These are phyloP conservation scores for Trachops cirrhosus DNA, from an alignment of 2,797 vertebrate genomes.

Conservation along the genomic window DNA sequence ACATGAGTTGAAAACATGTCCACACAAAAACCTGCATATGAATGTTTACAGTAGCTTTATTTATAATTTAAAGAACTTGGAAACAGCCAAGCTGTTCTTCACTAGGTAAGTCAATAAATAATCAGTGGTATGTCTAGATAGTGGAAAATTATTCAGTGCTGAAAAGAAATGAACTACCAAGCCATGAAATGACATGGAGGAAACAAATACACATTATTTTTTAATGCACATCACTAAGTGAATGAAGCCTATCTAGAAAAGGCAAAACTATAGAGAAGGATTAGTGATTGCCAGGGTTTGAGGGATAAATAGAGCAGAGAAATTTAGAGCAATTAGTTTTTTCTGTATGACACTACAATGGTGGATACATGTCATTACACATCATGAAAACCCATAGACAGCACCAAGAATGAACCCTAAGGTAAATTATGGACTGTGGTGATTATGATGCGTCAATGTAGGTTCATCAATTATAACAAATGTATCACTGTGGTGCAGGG, in stretches of 20 bases:
- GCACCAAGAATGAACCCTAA: background rate
- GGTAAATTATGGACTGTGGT: background rate
- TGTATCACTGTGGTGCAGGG: background rate
- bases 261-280: background rate
- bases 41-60: background rate
- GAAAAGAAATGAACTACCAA: background rate
- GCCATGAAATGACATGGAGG: background rate
- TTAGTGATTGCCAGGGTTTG: background rate
- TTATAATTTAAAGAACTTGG: background rate
- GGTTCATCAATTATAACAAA: background rate
- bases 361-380: background rate
- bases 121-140: background rate
- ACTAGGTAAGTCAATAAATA: background rate
- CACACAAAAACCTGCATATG: background rate
- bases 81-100: background rate
- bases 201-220: background rate
- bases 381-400: background rate
- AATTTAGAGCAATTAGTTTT: background rate
- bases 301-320: background rate
- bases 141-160: background rate
- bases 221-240: background rate
- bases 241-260: background rate
- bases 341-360: background rate
- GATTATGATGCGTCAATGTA: background rate
- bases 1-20: background rate